These are phyloP conservation scores for Polyommatus icarus DNA, from an alignment of 2,888 invertebrate species.

Conservation along the genomic window DNA sequence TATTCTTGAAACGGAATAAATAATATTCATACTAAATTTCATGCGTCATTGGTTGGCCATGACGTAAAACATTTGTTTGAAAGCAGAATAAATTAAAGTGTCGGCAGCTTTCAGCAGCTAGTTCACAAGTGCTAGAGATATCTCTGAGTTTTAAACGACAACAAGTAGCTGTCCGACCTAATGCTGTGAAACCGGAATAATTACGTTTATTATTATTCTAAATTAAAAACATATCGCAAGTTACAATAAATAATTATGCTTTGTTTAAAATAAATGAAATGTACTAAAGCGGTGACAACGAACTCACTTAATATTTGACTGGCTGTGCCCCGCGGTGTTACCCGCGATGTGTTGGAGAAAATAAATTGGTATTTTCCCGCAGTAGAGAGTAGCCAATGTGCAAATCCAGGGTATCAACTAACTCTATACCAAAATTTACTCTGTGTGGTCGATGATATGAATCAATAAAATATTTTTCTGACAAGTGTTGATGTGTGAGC, in stretches of 20 bases:
- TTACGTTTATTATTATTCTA: constrained; percentile 19
- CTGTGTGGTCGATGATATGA: too few species aligned
- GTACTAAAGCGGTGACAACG: neutral
- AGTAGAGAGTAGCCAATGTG: too few species aligned
- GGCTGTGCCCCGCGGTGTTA: too few species aligned
- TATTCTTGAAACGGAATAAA: too few species aligned
- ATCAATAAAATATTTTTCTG: neutral
- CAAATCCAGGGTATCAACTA: too few species aligned
- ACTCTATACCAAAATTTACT: too few species aligned
- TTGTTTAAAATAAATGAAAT: too few species aligned
- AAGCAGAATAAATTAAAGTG: neutral
- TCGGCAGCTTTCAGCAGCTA: neutral
- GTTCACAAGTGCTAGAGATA: neutral
- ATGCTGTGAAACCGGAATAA: constrained; percentile 18
- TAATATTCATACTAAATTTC: neutral
- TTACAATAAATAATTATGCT: neutral
- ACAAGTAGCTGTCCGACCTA: constrained; percentile 15
- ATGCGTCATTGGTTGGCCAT: neutral
- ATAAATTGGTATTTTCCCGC: too few species aligned
- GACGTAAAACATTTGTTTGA: neutral
- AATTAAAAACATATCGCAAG: neutral
- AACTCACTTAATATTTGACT: neutral
- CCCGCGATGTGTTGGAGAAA: too few species aligned
- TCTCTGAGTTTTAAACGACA: constrained; percentile 6
- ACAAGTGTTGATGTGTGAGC: neutral